phyloP scores from a whole-genome alignment of 2,113 vertebrate genomes.

The Pimephales promelas region DNA sequence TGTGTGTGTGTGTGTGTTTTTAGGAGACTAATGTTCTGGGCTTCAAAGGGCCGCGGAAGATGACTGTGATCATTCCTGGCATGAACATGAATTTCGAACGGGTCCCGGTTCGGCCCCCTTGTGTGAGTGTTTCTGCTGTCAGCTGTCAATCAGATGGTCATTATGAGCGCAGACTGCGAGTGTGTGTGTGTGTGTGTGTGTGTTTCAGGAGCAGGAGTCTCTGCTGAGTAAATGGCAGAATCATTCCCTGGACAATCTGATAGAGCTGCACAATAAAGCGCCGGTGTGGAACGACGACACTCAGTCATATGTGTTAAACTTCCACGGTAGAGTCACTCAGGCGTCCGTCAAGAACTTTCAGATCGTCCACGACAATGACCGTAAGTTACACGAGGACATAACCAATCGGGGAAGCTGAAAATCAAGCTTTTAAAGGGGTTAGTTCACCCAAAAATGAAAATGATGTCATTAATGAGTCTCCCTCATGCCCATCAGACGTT shows the following conservation, averaged over 20 bases:
- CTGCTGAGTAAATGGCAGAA: slow-evolving; percentile 91
- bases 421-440: no score
- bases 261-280: slow-evolving; percentile 95
- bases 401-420: no score
- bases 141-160: background rate
- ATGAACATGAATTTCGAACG: slow-evolving; percentile 94
- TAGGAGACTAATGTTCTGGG: slow-evolving; percentile 97
- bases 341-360: slow-evolving; percentile 98
- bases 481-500: no score
- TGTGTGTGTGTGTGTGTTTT: slow-evolving; percentile 36
- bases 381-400: slow-evolving; percentile 61
- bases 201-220: slow-evolving; percentile 86
- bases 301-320: slow-evolving; percentile 96
- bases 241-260: slow-evolving; percentile 87
- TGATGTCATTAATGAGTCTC: no score
- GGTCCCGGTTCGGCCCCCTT: slow-evolving; percentile 85
- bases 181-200: slow-evolving; percentile 22
- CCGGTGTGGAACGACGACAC: slow-evolving; percentile 98
- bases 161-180: background rate
- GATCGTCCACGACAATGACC: slow-evolving; percentile 94
- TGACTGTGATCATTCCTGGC: slow-evolving; percentile 96
- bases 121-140: slow-evolving; percentile 75
- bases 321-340: slow-evolving; percentile 95
- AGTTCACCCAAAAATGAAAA: no score
- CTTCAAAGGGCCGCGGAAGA: slow-evolving; percentile 95